Evolutionary conservation across 2,113 vertebrate genomes (phyloP), one percentile per base, ranked within the genome.

Genomic region (Ceratotherium simum): DNA sequence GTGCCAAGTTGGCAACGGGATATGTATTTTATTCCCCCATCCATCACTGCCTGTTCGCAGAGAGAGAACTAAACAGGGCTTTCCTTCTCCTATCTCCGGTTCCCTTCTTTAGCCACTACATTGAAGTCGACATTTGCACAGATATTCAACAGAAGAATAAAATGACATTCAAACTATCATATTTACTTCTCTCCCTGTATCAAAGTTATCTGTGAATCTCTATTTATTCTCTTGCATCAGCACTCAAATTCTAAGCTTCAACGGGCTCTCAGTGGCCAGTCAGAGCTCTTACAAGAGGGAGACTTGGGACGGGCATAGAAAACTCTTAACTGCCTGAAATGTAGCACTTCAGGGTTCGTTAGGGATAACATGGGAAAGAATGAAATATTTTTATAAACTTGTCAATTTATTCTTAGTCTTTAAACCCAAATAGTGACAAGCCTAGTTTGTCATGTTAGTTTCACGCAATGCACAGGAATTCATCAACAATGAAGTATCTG

Each of bases 91-190:
- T 78, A 64, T 36, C 82, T 79, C 51, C 46, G n/a, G 46, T 75
- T 95, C 42, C 54, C 48, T 97, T 70, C 48, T 81, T 29, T 16
- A 79, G 56, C 25, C 67, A 72, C 67, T 20, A 78, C 56, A 83
- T 14, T 67, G 33, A 96, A 83, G 27, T 51, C 3, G 31, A 78
- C 92, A 72, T 14, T 54, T 89, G 67, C 62, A 87, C 33, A 96
- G 73, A 75, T 14, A 80, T 7, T 85, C 67, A 90, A 79, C 14
- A 88, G 27, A 65, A 69, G 76, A 97, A 95, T n/a, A 14, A 95
- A 97, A 92, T 56, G 56, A 60, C 60, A 73, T 23, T 58, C 65
- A 39, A 42, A 79, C 31, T 46, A 73, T 62, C 31, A 18, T 1
- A 11, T 67, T 33, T 36, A 42, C 31, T 72, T 27, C 10, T 95